phyloP scores from a whole-genome alignment of 2,797 vertebrate genomes.

The Sorex maritimensis region DNA sequence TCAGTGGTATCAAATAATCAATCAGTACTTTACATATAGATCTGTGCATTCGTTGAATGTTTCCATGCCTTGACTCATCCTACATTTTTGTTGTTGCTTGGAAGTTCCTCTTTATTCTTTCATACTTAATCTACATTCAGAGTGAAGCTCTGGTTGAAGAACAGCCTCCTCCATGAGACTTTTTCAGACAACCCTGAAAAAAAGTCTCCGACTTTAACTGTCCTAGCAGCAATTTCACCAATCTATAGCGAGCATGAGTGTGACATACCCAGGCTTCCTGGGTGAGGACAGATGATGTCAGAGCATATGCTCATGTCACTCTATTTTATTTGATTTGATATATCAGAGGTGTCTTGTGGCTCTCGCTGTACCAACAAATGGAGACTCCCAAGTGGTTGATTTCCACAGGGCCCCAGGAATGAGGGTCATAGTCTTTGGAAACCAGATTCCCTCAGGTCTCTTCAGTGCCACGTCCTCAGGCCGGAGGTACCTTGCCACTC shows the following conservation, averaged over 20 bases:
- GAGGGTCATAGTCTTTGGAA: not conserved
- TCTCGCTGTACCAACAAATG: not conserved
- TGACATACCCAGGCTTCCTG: not conserved
- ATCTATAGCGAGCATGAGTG: not conserved
- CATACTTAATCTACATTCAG: not conserved
- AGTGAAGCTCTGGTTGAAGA: not conserved
- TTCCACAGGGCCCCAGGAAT: not conserved
- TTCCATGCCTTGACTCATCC: not conserved
- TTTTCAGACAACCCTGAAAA: not conserved
- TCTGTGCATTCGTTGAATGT: not conserved
- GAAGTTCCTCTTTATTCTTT: conserved; percentile 13
- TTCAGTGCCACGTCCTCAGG: not conserved
- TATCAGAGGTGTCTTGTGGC: not conserved
- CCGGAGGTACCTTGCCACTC: not conserved
- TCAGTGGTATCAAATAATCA: accelerated
- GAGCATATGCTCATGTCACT: not conserved
- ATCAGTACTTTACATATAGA: not conserved
- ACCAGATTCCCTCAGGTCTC: accelerated
- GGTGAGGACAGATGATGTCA: not conserved
- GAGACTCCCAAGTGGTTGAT: not conserved
- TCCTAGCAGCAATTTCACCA: not conserved
- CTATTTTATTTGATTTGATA: not conserved
- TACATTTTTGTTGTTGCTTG: not conserved
- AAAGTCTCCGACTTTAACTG: not conserved
- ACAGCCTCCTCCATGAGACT: not conserved